Evolutionary conservation across 1,140 invertebrate genomes (phyloP).

Genomic region (Hylaeus anthracinus): DNA sequence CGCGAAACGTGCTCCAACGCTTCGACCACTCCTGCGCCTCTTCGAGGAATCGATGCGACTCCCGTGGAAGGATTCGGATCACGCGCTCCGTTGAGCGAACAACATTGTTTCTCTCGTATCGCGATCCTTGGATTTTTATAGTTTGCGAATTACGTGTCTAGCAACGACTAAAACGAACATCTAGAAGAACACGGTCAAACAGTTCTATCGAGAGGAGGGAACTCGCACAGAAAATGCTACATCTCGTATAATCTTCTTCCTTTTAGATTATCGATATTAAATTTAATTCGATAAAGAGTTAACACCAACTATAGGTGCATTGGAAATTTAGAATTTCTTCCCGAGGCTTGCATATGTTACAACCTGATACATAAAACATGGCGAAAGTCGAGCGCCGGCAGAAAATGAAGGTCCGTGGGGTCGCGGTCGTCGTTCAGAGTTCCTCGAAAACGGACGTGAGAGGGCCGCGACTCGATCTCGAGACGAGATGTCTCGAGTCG

Average conservation of each 20-base stretch:
- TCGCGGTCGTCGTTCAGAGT: conserved; percentile 4
- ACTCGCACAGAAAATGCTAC: no score
- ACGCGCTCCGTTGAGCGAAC: conserved; percentile 39
- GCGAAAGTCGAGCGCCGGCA: neutral
- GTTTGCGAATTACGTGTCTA: no score
- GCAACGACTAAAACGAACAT: no score
- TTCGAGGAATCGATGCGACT: conserved; percentile 25
- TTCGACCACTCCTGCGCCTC: neutral
- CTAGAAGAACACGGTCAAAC: no score
- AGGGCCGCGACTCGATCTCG: conserved; percentile 16
- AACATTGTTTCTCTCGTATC: conserved; percentile 17
- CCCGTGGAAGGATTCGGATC: conserved; percentile 36
- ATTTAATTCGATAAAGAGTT: no score
- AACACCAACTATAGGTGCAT: no score
- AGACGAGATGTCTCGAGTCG: conserved; percentile 42
- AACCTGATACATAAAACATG: neutral
- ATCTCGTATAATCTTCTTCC: no score
- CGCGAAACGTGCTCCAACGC: neutral
- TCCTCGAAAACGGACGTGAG: conserved; percentile 29
- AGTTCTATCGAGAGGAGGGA: no score
- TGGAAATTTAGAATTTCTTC: no score
- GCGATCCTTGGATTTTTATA: neutral
- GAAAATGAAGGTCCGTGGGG: conserved; percentile 1
- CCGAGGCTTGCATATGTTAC: no score
- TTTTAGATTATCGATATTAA: no score